Conservation (phyloP, 2,888 invertebrate genomes). For the Drosophila nigricruria region DNA sequence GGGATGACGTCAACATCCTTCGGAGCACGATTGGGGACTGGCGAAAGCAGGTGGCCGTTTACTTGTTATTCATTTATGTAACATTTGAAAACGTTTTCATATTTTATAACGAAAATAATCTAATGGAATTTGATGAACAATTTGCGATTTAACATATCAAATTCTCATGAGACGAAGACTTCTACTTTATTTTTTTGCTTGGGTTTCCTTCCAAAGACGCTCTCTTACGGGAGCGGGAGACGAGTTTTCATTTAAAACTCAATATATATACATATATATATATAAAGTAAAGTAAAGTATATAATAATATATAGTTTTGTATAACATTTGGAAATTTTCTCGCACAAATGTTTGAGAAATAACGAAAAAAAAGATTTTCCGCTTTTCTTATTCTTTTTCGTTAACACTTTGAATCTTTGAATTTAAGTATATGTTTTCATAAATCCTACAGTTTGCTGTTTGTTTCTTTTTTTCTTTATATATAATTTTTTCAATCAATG, state of each 20-base stretch:
- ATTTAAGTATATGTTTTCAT: conserved; percentile 35
- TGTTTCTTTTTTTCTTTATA: conserved; percentile 2
- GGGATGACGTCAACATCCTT: conserved; percentile 56
- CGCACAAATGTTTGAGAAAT: conserved; percentile 30
- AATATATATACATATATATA: conserved; percentile 40
- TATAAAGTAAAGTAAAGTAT: conserved; percentile 13
- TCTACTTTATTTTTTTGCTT: conserved; percentile 51
- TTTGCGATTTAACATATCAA: conserved; percentile 67
- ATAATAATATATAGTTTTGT: conserved; percentile 43
- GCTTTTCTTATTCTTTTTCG: conserved; percentile 38
- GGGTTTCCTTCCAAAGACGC: conserved; percentile 60
- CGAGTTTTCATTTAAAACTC: conserved; percentile 76
- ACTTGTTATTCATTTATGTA: conserved; percentile 19
- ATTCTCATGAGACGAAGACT: conserved; percentile 72
- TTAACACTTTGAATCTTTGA: conserved; percentile 27
- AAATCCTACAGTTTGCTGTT: conserved; percentile 31
- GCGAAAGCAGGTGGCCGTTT: conserved; percentile 61
- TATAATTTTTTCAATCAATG: conserved; percentile 15
- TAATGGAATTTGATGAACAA: conserved; percentile 54
- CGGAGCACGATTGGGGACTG: conserved; percentile 20
- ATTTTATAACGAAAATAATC: conserved; percentile 61
- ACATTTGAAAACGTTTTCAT: conserved; percentile 56
- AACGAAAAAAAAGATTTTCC: conserved; percentile 28
- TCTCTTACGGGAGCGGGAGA: conserved; percentile 57
- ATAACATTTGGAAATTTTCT: conserved; percentile 34